Percentiles rank a stretch among this genome's conserved stretches.
Evolutionary conservation across 2,113 vertebrate genomes (phyloP).

Genomic region (Paradisaea rubra): DNA sequence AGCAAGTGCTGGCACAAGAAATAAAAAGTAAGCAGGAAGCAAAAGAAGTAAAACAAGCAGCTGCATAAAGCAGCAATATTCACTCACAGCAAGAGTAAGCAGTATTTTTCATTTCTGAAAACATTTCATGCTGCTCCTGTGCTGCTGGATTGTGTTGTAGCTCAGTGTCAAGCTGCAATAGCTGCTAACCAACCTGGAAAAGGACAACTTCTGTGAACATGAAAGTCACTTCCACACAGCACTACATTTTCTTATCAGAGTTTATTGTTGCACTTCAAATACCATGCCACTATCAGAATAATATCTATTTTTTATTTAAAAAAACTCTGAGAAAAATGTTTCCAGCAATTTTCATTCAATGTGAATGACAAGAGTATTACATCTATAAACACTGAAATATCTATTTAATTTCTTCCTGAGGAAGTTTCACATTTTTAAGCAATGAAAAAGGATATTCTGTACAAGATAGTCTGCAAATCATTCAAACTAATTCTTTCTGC

Average conservation of each 20-base stretch:
- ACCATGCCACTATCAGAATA: constrained; percentile 74
- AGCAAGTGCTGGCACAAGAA: background rate
- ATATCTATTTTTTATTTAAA: constrained; percentile 66
- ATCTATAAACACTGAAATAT: constrained; percentile 73
- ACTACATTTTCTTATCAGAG: constrained; percentile 66
- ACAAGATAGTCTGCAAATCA: constrained; percentile 62
- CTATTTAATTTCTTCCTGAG: constrained; percentile 74
- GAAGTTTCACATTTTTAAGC: constrained; percentile 72
- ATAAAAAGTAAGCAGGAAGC: constrained; percentile 1
- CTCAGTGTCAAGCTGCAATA: background rate
- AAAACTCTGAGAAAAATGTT: constrained; percentile 69
- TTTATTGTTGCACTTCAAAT: constrained; percentile 75
- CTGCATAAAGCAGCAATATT: background rate
- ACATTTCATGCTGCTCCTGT: background rate
- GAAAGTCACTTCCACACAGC: constrained; percentile 26
- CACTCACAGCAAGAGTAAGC: background rate
- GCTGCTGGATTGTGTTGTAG: background rate
- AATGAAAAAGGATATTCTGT: constrained; percentile 62
- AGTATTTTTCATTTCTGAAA: constrained; percentile 22
- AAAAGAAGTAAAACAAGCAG: constrained; percentile 30
- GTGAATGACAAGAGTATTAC: constrained; percentile 77
- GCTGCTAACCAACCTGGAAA: constrained; percentile 13
- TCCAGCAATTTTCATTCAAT: constrained; percentile 78
- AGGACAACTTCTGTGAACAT: background rate
- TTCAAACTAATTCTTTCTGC: constrained; percentile 14